Evolutionary conservation across 2,797 vertebrate species (phyloP), one percentile per base, ranked within the genome.

Genomic region (Silurus aristotelis): DNA sequence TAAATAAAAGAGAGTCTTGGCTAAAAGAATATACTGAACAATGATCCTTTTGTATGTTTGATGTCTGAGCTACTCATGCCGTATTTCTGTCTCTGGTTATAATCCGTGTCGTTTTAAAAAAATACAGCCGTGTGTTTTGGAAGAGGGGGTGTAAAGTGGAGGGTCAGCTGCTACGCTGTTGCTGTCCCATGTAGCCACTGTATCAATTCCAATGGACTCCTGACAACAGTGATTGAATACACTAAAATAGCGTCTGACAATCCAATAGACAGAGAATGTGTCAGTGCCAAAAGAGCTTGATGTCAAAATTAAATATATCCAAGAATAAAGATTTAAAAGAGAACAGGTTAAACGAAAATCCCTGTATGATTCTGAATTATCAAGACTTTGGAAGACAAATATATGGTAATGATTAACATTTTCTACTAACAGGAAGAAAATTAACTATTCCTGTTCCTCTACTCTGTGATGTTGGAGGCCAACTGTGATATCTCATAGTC

Each of bases 241-340:
- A 89, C 93, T 84, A 92, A 93, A 95, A 95, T 95, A 94, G 94
- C 76, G 67, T 63, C 67, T 52, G 79, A 84, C 88, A 79, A 73
- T 71, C 55, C 72, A 84, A 68, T 67, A 46, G 38, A 64, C 20
- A 60, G 43, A 61, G 75, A 75, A 60, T 52, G 27, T 3, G 10
- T 82, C 43, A 48, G 52, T 80, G 56, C 5, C 56, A 38, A 31
- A 81, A 83, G 66, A 12, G 64, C 22, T 81, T 75, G n/a, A 46
- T 25, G 20, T 20, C 46, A 43, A 12, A 13, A 73, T 13, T 25
- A 31, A 61, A 80, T 38, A 75, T 31, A 22, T 25, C 6, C 27
- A 81, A 66, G 2, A 14, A 56, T 15, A 67, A 17, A 76, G 20
- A 48, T 9, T 9, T 22, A 12, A 85, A 64, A n/a, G 3, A 55